These are phyloP conservation scores for Cephalopholis sonnerati DNA, from an alignment of 2,113 vertebrate genomes.

Conservation along the genomic window DNA sequence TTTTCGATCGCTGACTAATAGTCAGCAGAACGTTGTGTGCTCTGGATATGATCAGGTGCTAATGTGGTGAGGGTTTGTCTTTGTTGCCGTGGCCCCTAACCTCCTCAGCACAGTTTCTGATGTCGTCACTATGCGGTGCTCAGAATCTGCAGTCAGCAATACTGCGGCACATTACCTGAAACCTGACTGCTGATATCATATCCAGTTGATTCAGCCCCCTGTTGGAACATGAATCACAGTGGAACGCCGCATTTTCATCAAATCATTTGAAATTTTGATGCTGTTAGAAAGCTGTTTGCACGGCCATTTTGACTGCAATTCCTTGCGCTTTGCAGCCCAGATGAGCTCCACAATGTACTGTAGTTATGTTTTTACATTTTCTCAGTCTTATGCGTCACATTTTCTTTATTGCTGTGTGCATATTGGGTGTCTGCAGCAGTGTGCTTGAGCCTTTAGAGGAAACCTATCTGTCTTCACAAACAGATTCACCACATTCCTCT, in stretches of 20 bases:
- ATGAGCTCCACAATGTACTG: not conserved
- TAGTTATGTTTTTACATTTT: constrained; percentile 19
- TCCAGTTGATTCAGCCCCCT: constrained; percentile 26
- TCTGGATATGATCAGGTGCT: not conserved
- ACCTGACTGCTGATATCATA: constrained; percentile 39
- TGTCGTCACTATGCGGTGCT: not conserved
- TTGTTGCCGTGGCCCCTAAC: constrained; percentile 9
- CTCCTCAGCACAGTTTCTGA: constrained; percentile 24
- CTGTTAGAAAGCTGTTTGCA: not conserved
- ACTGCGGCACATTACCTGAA: constrained; percentile 40
- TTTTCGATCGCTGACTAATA: not conserved
- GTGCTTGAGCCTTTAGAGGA: constrained; percentile 40
- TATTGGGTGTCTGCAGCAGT: not conserved
- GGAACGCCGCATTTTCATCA: not conserved
- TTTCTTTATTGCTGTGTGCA: not conserved
- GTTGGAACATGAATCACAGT: constrained; percentile 14
- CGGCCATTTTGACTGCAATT: not conserved
- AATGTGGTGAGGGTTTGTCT: not conserved
- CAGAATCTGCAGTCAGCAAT: constrained; percentile 39
- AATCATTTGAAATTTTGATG: too few relatives aligned
- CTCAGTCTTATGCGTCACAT: constrained; percentile 3
- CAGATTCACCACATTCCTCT: constrained; percentile 57
- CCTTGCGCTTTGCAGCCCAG: constrained; percentile 17
- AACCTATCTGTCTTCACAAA: constrained; percentile 42
- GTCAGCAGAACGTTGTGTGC: not conserved